These are phyloP conservation scores for Halichoeres trimaculatus DNA, from an alignment of 2,113 vertebrate species.

Conservation along the genomic window DNA sequence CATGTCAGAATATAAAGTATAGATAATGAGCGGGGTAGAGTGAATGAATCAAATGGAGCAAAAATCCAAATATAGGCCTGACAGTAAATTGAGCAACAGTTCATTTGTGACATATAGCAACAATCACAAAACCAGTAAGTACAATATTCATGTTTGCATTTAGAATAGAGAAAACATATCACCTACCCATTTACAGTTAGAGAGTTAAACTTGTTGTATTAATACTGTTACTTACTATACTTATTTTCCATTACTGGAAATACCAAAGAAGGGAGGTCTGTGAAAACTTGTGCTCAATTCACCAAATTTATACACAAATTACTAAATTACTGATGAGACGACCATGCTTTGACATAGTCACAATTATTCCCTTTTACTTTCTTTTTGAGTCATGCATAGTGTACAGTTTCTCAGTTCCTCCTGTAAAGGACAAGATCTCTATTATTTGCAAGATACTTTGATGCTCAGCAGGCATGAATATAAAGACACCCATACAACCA, in stretches of 20 bases:
- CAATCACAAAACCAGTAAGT: background rate
- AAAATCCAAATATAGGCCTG: constrained; percentile 4
- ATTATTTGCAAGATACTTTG: constrained; percentile 18
- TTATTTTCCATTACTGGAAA: constrained; percentile 19
- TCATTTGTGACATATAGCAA: constrained; percentile 19
- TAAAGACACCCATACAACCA: constrained; percentile 19
- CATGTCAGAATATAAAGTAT: constrained; percentile 13
- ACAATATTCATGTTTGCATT: constrained; percentile 39
- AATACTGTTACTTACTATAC: background rate
- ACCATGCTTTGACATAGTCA: constrained; percentile 31
- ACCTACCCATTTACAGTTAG: background rate
- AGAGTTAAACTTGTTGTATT: constrained; percentile 29
- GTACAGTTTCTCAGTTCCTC: constrained; percentile 12
- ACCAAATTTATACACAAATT: constrained; percentile 20
- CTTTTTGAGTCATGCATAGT: constrained; percentile 56
- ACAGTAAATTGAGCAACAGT: constrained; percentile 9
- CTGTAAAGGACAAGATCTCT: constrained; percentile 30
- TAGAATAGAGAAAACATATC: constrained; percentile 14
- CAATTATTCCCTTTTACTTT: background rate
- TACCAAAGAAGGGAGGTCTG: background rate
- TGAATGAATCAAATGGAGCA: constrained; percentile 8
- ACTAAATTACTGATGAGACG: constrained; percentile 8
- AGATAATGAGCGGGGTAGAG: background rate
- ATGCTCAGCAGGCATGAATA: constrained; percentile 18
- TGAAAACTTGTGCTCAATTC: constrained; percentile 33